Evolutionary conservation across 2,113 vertebrate species (phyloP), one percentile per base, ranked within the genome.

Genomic region (Spea bombifrons): DNA sequence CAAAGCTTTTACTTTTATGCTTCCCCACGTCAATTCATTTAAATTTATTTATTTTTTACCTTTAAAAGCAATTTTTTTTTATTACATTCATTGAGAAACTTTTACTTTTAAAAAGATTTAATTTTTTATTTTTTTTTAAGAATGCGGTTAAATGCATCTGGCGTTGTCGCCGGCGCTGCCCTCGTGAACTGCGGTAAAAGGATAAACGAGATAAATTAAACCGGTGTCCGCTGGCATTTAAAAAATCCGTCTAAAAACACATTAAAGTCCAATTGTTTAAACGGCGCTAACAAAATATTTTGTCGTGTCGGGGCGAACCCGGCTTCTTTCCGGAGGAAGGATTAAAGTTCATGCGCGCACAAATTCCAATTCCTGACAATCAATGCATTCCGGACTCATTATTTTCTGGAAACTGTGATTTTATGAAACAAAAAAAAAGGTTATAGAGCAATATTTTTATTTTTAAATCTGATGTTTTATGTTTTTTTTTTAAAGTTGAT

Each of bases 181-280:
- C 52, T 67, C 66, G 5, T 69, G 66, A 76, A 76, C 75, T 69
- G 47, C 69, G 75, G 66, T 76, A 47, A 76, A 76, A 76, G 66
- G 75, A 76, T 76, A 76, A 76, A 76, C 61, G 75, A 76, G 75
- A 44, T 59, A 45, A 76, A 76, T 69, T 76, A 69, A 76, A 76
- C 75, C 30, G 46, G 53, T 53, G 43, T 69, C 75, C 66, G 67
- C 43, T 76, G 75, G 75, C 75, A 76, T 76, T 76, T 76, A 76
- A 57, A 76, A n/a, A 45, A 61, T 55, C 52, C 16, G 15, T 48
- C 75, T 69, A 53, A 69, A 69, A 76, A 69, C 75, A 46, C 75
- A 76, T 76, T 76, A 69, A 76, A 69, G 75, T 69, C 53, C 75
- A 76, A 76, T 76, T 76, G 53, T 66, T 76, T 76, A 76, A 76